Evolutionary conservation across 2,113 vertebrate species (phyloP), one percentile per base, ranked within the genome.

Genomic region (Gallinago media): DNA sequence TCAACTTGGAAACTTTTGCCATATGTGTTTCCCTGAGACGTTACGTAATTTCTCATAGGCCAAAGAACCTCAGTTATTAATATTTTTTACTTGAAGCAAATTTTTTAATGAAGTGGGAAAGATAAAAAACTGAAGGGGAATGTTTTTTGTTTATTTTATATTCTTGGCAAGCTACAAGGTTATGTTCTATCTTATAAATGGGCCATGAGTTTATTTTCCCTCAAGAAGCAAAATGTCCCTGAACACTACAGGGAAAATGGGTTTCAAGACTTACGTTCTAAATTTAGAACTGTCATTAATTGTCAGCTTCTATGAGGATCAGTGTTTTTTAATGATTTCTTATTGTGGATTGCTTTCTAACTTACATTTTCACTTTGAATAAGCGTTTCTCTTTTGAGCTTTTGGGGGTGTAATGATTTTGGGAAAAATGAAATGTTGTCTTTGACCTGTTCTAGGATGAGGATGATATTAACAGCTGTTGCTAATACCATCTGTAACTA

Each of bases 1-100:
- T 92, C 56, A 78, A 38, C 75, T 92, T 55, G 61, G 55, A 94
- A 94, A 42, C 55, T 94, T 91, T 76, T 44, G 44, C 54, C 59
- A 55, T 73, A 67, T 85, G 59, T 32, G 19, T 93, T 88, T 94
- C 72, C 72, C 50, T 32, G 47, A 71, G 16, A 31, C 72, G 46
- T 87, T 92, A 83, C 3, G 3, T 68, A 82, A 85, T 73, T 86
- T 89, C 8, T 80, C 55, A 56, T 25, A 52, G 54, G 38, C 40
- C 0, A 0, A 78, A 87, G 72, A 73, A 54, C 16, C 6, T 71
- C 42, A 40, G 54, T 58, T 88, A 70, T 77, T 92, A 77, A 50
- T 0, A 6, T 15, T n/a, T 55, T 65, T 85, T 21, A 74, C 56
- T 63, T 76, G 27, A 79, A 88, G 58, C 11, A 49, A 15, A 7